A percentile compares a stretch with the other conserved stretches of the same genome.
Evolutionary conservation across 2,113 vertebrate genomes (phyloP).

Genomic region (Toxotes chatareus): DNA sequence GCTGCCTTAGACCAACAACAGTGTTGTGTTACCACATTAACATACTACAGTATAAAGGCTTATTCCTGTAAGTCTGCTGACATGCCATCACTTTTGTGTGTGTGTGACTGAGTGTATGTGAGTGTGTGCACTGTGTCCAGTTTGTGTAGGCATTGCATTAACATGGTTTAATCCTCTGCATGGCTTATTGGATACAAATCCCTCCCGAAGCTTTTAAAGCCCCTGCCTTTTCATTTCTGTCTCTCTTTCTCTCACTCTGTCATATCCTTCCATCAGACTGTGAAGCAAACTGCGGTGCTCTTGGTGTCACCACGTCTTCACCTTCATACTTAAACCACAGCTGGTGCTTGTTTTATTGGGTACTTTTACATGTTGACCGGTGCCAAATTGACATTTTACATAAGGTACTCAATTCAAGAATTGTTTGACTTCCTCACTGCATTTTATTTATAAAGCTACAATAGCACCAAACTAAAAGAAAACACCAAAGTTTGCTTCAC

Average conservation of each 20-base stretch:
- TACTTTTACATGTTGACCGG: background rate
- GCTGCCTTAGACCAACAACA: constrained; percentile 2
- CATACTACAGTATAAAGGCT: background rate
- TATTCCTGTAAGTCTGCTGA: constrained; percentile 29
- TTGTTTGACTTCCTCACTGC: no score
- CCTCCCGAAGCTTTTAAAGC: constrained; percentile 82
- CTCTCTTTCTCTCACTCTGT: constrained; percentile 32
- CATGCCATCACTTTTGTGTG: constrained; percentile 19
- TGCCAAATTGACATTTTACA: background rate
- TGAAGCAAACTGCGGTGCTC: background rate
- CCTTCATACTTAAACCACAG: background rate
- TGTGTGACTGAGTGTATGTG: constrained; percentile 24
- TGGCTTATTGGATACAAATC: constrained; percentile 84
- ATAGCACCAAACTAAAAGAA: no score
- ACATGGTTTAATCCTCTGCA: constrained; percentile 81
- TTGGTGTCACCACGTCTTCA: background rate
- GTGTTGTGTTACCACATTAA: constrained; percentile 9
- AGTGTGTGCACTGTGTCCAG: constrained; percentile 42
- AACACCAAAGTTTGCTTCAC: no score
- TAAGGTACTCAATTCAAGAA: background rate
- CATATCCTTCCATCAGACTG: constrained; percentile 14
- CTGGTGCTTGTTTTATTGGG: background rate
- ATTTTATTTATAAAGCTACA: no score
- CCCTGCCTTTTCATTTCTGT: constrained; percentile 76
- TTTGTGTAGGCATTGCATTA: constrained; percentile 80